phyloP scores from a whole-genome alignment of 2,888 invertebrate genomes.

The Sthenelais limicola region DNA sequence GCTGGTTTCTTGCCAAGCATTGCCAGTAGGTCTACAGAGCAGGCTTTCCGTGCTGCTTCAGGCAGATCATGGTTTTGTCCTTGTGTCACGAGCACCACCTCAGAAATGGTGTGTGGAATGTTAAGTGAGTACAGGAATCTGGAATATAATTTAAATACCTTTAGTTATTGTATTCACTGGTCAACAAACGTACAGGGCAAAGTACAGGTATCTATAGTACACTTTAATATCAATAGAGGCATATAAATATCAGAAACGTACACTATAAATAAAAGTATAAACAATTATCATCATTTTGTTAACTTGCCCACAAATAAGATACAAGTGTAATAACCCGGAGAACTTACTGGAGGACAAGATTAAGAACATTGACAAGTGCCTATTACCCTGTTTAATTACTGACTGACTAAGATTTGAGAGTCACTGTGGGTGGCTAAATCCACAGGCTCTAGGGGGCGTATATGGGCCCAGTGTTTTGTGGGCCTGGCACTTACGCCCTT shows the following conservation, averaged over 20 bases:
- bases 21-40: neutral
- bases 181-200: neutral
- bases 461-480: too few species aligned
- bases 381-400: too few species aligned
- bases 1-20: conserved; percentile 1
- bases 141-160: too few species aligned
- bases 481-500: too few species aligned
- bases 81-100: conserved; percentile 5
- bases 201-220: neutral
- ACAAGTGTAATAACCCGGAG: too few species aligned
- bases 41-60: neutral
- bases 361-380: too few species aligned
- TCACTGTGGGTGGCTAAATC: too few species aligned
- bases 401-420: too few species aligned
- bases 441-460: too few species aligned
- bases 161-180: too few species aligned
- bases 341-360: too few species aligned
- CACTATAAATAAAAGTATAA: neutral
- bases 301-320: too few species aligned
- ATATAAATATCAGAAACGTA: neutral
- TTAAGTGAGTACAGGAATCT: conserved; percentile 64
- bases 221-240: neutral
- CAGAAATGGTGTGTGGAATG: conserved; percentile 63
- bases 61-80: conserved; percentile 13
- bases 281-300: conserved; percentile 5